Percentiles rank a stretch among this genome's conserved stretches.
Evolutionary conservation across 2,888 invertebrate genomes (phyloP).

Genomic region (Drosophila borborema): DNA sequence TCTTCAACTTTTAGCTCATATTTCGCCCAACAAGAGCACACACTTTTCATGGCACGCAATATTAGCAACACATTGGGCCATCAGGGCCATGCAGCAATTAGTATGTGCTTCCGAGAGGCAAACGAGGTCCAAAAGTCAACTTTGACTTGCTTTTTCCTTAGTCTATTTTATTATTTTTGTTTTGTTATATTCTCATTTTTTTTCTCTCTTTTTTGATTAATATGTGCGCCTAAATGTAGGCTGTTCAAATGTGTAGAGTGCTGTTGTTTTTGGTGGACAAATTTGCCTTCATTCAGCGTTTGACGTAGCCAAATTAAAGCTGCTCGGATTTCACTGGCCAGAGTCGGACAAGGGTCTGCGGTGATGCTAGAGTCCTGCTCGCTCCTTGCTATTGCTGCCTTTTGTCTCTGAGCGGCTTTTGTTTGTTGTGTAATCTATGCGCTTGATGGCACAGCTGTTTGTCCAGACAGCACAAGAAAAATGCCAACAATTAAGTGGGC

Average conservation of each 20-base stretch:
- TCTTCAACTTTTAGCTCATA: neutral
- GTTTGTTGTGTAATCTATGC: slow-evolving; percentile 82
- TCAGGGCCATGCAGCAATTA: slow-evolving; percentile 39
- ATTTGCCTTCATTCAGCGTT: slow-evolving; percentile 76
- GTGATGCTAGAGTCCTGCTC: slow-evolving; percentile 19
- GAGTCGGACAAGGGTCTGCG: slow-evolving; percentile 45
- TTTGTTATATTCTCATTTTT: neutral
- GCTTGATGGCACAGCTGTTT: slow-evolving; percentile 81
- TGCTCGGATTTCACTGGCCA: slow-evolving; percentile 65
- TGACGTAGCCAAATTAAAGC: slow-evolving; percentile 78
- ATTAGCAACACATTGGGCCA: slow-evolving; percentile 24
- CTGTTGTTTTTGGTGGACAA: slow-evolving; percentile 53
- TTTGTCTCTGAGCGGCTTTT: slow-evolving; percentile 76
- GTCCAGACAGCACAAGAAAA: slow-evolving; percentile 77
- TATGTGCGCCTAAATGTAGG: slow-evolving; percentile 55
- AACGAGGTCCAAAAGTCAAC: slow-evolving; percentile 39
- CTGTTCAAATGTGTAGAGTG: slow-evolving; percentile 30
- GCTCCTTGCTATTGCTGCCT: slow-evolving; percentile 25
- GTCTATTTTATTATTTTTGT: slow-evolving; percentile 1
- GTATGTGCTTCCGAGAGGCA: slow-evolving; percentile 35
- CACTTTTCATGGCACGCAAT: neutral
- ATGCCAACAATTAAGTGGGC: slow-evolving; percentile 81
- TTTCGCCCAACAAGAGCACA: neutral
- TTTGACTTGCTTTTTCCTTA: slow-evolving; percentile 5
- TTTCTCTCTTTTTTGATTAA: slow-evolving; percentile 65